A percentile compares a stretch with the other conserved stretches of the same genome.
These are phyloP conservation scores for Bungarus multicinctus DNA, from an alignment of 2,113 vertebrate genomes.

Conservation along the genomic window DNA sequence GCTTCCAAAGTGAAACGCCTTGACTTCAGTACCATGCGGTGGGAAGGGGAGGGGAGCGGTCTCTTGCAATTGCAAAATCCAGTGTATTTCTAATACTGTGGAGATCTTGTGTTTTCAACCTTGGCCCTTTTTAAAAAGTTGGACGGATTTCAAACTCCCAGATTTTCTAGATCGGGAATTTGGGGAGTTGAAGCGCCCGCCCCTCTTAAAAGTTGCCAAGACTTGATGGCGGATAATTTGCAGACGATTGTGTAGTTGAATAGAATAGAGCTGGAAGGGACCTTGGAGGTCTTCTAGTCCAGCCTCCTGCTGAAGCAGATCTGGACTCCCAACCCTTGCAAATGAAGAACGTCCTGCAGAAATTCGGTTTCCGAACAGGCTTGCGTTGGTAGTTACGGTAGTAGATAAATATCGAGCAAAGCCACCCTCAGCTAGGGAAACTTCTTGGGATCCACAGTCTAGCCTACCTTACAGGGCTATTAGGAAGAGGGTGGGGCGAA, in stretches of 20 bases:
- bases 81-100: neutral
- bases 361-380: neutral
- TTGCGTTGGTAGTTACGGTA: neutral
- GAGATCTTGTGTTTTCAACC: neutral
- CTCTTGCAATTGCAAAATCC: neutral
- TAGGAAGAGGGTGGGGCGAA: neutral
- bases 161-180: neutral
- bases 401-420: neutral
- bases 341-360: neutral
- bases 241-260: neutral
- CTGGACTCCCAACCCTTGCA: neutral
- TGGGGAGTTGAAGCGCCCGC: neutral
- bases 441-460: neutral
- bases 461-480: neutral
- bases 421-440: neutral
- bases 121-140: neutral
- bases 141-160: neutral
- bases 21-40: too few relatives aligned
- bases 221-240: neutral
- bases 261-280: too few relatives aligned
- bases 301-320: too few relatives aligned
- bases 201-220: too few relatives aligned
- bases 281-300: too few relatives aligned
- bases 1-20: neutral
- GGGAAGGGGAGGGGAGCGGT: neutral